A percentile compares a stretch with the other conserved stretches of the same genome.
phyloP scores from a whole-genome alignment of 2,113 vertebrate genomes.

The Oxygymnocypris stewartii region DNA sequence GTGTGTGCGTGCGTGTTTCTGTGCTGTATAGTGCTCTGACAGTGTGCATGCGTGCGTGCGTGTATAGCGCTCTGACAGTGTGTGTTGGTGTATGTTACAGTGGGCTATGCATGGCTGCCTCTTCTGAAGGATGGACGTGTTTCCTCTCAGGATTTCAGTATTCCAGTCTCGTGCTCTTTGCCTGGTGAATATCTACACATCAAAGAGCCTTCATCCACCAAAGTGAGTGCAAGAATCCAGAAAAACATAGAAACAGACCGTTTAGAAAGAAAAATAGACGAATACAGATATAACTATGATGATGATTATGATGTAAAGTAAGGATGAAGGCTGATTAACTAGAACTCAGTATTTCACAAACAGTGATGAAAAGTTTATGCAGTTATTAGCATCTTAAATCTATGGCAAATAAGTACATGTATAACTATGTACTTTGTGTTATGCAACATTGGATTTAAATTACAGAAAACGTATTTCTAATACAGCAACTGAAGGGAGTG shows the following conservation, averaged over 20 bases:
- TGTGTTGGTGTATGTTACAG: conserved; percentile 64
- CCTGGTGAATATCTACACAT: conserved; percentile 86
- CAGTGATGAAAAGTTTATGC: too few species aligned
- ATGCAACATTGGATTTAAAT: too few species aligned
- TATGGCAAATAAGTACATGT: too few species aligned
- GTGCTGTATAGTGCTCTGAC: too few species aligned
- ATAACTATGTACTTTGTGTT: too few species aligned
- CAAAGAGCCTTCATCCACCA: conserved; percentile 84
- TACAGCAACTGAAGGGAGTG: background rate
- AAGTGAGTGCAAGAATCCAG: conserved; percentile 73
- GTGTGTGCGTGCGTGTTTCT: conserved; percentile 5
- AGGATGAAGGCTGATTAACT: background rate
- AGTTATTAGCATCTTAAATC: too few species aligned
- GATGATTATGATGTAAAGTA: background rate
- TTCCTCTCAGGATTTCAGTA: conserved; percentile 87
- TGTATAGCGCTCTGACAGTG: conserved; percentile 34
- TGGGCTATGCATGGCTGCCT: conserved; percentile 94
- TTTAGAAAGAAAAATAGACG: background rate
- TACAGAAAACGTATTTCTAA: background rate
- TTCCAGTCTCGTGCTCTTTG: conserved; percentile 86
- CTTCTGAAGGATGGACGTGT: conserved; percentile 87
- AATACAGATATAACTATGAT: background rate
- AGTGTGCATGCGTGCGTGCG: conserved; percentile 35
- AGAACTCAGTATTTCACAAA: background rate
- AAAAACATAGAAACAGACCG: background rate